These are phyloP conservation scores for Acanthaster planci DNA, from an alignment of 35 echinoderm and acorn worm genomes.

Conservation along the genomic window DNA sequence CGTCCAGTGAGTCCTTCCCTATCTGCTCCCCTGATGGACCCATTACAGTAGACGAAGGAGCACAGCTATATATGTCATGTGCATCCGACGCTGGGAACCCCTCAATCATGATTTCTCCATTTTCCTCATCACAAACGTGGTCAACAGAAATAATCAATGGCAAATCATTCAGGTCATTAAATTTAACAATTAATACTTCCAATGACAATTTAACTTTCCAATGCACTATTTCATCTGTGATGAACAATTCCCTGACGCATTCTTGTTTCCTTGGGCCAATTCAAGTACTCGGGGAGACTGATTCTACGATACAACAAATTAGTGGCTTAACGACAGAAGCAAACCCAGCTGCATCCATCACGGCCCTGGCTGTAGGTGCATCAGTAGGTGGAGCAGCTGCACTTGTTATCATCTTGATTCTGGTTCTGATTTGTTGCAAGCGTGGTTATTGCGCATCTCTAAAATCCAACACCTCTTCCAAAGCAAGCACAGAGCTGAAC, in stretches of 20 bases:
- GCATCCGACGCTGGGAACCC: background rate
- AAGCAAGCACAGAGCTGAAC: background rate
- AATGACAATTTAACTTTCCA: background rate
- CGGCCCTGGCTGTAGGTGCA: background rate
- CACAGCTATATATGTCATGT: background rate
- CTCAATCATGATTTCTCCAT: background rate
- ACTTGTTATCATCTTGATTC: background rate
- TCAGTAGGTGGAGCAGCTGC: background rate
- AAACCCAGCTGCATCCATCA: too few relatives aligned
- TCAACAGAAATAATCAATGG: background rate
- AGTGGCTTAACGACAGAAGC: too few relatives aligned
- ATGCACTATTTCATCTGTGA: background rate
- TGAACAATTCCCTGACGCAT: background rate
- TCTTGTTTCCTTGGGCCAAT: conserved; percentile 1
- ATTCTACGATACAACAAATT: too few relatives aligned
- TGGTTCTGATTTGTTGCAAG: background rate
- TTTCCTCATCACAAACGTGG: background rate
- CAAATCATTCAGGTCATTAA: background rate
- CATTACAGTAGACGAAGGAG: background rate
- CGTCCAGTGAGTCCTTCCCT: background rate
- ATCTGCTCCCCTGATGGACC: conserved; percentile 6
- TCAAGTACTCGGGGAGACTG: too few relatives aligned
- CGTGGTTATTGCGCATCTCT: background rate
- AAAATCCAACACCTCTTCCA: background rate
- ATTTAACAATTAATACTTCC: background rate